Percentiles rank a stretch among this genome's conserved stretches.
Conservation (phyloP, 2,797 vertebrate genomes). For the Neomorphus geoffroyi region DNA sequence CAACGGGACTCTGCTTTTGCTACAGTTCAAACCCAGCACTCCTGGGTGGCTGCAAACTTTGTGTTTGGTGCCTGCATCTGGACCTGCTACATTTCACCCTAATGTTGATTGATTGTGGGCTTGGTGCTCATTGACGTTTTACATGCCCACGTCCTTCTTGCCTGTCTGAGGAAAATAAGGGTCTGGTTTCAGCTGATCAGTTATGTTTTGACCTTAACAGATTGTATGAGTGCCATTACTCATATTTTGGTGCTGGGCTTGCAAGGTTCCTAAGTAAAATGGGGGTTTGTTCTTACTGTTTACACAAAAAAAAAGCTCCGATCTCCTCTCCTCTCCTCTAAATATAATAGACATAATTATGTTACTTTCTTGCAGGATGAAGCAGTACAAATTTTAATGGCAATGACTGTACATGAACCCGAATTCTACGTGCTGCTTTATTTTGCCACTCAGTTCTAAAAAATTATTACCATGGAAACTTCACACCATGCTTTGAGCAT, state of each 20-base stretch:
- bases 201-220: background rate
- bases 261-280: background rate
- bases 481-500: background rate
- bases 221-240: background rate
- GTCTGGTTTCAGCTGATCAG: background rate
- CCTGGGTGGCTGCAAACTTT: background rate
- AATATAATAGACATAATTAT: background rate
- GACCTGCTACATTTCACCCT: background rate
- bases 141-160: background rate
- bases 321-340: background rate
- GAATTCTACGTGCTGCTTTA: background rate
- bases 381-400: background rate
- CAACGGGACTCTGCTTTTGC: background rate
- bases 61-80: background rate
- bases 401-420: background rate
- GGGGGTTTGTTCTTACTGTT: background rate
- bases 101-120: background rate
- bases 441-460: background rate
- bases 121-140: background rate
- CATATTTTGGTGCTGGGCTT: background rate
- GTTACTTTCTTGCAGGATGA: background rate
- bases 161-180: background rate
- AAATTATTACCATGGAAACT: background rate
- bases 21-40: background rate
- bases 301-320: background rate